Evolutionary conservation across 1,140 invertebrate species (phyloP).

Genomic region (Chrysomallon squamiferum): DNA sequence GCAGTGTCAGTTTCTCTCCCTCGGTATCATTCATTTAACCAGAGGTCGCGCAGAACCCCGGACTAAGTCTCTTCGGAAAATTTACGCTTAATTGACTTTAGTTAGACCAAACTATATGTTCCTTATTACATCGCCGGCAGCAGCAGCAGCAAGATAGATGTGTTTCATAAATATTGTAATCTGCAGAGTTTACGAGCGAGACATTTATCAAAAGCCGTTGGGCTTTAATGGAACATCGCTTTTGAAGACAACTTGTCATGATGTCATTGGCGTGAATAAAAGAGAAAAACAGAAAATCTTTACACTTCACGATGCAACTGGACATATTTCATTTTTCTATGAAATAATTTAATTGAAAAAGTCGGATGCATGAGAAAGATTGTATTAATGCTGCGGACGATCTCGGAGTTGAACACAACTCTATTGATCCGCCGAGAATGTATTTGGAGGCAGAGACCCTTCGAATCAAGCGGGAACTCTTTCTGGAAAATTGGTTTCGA

Average conservation of each 20-base stretch:
- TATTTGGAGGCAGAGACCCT: too few relatives aligned
- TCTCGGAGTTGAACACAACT: constrained; percentile 3
- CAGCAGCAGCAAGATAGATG: constrained; percentile 11
- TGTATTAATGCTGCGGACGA: constrained; percentile 16
- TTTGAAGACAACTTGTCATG: too few relatives aligned
- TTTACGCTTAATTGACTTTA: constrained; percentile 19
- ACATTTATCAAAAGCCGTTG: constrained; percentile 11
- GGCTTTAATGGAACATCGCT: too few relatives aligned
- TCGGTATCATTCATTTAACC: constrained; percentile 8
- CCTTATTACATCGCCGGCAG: constrained; percentile 15
- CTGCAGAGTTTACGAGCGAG: constrained; percentile 14
- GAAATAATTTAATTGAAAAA: constrained; percentile 23
- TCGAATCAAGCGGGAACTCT: too few relatives aligned
- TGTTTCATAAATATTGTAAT: constrained; percentile 17
- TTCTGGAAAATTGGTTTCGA: too few relatives aligned
- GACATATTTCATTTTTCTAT: constrained; percentile 15
- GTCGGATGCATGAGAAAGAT: constrained; percentile 18
- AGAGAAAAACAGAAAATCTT: too few relatives aligned
- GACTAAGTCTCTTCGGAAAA: constrained; percentile 14
- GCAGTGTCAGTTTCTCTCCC: constrained; percentile 11
- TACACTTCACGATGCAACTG: background rate
- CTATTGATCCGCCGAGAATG: constrained; percentile 15
- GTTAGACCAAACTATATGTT: constrained; percentile 21
- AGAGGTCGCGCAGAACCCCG: constrained; percentile 3
- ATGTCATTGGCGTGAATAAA: too few relatives aligned